phyloP scores from a whole-genome alignment of 2,888 invertebrate genomes.

The Ferdinandea cuprea region DNA sequence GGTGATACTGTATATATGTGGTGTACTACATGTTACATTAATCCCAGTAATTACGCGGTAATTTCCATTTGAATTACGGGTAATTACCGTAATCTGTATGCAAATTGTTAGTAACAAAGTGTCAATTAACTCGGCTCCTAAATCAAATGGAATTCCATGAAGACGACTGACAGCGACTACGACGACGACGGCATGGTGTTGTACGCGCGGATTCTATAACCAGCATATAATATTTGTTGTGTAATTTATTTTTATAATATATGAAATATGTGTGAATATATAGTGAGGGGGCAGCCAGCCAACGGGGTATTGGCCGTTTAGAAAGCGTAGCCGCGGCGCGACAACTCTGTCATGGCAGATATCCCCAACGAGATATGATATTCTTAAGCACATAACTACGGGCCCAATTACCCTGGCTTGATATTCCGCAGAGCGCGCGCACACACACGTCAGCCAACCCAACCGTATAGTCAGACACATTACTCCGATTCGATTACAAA shows the following conservation, averaged over 20 bases:
- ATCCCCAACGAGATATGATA: slow-evolving; percentile 67
- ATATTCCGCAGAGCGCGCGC: slow-evolving; percentile 10
- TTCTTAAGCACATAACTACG: slow-evolving; percentile 68
- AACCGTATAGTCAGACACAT: slow-evolving; percentile 57
- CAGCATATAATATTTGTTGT: slow-evolving; percentile 12
- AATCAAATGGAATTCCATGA: slow-evolving; percentile 73
- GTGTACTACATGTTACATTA: slow-evolving; percentile 73
- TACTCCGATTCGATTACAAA: slow-evolving; percentile 74
- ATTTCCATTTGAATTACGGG: slow-evolving; percentile 73
- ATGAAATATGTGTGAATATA: not conserved
- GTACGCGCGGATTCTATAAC: slow-evolving; percentile 29
- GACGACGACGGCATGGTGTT: not conserved
- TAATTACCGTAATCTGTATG: slow-evolving; percentile 75
- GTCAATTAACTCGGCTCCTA: slow-evolving; percentile 74
- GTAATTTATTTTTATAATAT: slow-evolving; percentile 1
- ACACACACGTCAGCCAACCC: slow-evolving; percentile 11
- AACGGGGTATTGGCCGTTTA: slow-evolving; percentile 11
- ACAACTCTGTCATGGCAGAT: slow-evolving; percentile 72
- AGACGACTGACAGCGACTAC: slow-evolving; percentile 32
- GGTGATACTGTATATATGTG: slow-evolving; percentile 9
- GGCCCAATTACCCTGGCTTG: slow-evolving; percentile 69
- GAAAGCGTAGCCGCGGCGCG: slow-evolving; percentile 66
- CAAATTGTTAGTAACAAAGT: slow-evolving; percentile 74
- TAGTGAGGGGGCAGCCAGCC: too few relatives aligned
- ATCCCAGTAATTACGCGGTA: slow-evolving; percentile 73